Percentiles rank a stretch among this genome's conserved stretches.
Conservation (phyloP, 2,113 vertebrate species). For the Neodontobutis hainanensis region DNA sequence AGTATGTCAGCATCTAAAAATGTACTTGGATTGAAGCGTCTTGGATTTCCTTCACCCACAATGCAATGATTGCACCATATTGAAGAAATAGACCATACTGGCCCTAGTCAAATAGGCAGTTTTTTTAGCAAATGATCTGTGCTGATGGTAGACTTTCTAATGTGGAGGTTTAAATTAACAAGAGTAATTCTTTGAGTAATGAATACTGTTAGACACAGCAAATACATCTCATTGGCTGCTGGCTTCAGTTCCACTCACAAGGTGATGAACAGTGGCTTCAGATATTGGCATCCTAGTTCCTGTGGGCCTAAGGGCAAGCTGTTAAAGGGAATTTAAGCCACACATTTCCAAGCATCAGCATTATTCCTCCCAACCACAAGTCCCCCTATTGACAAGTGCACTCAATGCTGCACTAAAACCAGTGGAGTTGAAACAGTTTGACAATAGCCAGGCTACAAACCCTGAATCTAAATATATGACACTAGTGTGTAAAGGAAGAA, state of each 20-base stretch:
- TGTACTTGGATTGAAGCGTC: too few species aligned
- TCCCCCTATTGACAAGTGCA: slow-evolving; percentile 30
- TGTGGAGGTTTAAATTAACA: too few species aligned
- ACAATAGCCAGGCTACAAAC: background rate
- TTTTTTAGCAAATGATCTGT: too few species aligned
- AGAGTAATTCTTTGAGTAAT: background rate
- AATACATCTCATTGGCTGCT: slow-evolving; percentile 11
- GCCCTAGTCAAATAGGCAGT: too few species aligned
- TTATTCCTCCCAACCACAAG: slow-evolving; percentile 32
- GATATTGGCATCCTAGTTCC: slow-evolving; percentile 46
- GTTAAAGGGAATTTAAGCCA: slow-evolving; percentile 40
- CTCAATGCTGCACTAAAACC: slow-evolving; percentile 34
- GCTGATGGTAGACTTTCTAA: too few species aligned
- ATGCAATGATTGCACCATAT: background rate
- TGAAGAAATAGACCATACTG: too few species aligned
- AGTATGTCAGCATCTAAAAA: background rate
- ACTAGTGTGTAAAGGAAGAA: slow-evolving; percentile 22
- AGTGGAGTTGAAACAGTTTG: background rate
- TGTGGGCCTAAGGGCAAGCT: slow-evolving; percentile 25
- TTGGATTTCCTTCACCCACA: slow-evolving; percentile 4
- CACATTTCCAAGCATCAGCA: slow-evolving; percentile 29
- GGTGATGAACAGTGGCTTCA: slow-evolving; percentile 19
- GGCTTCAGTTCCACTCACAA: slow-evolving; percentile 35
- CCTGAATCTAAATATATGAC: slow-evolving; percentile 22
- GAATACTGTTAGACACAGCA: slow-evolving; percentile 5